Evolutionary conservation across 2,888 invertebrate genomes (phyloP), one percentile per base, ranked within the genome.

Genomic region (Fragum sueziense): DNA sequence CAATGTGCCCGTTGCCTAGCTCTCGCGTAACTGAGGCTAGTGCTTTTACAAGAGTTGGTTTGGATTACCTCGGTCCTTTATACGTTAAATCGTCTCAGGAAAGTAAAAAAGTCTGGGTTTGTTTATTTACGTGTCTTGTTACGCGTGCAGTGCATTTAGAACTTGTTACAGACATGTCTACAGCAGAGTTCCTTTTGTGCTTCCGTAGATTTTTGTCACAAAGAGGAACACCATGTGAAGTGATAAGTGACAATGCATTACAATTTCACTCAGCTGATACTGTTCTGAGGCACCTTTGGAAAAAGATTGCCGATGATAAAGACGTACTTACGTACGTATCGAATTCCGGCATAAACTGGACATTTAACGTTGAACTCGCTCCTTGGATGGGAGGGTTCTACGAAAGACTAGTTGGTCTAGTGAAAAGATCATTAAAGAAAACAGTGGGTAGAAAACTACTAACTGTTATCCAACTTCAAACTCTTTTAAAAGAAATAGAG

Each of bases 341-440:
- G 2, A 54, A 59, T 17, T 37, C 41, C 22, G 67, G 70, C 1
- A 76, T 70, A 22, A 73, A 54, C 9, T 80, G 76, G 72, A 33
- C 34, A 3, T 80, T 73, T 54, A 79, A 70, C 3, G 61, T 79
- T 25, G 71, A 82, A 51, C 62, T 74, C n/a, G 74, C 79, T 34
- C 79, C 72, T 20, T 82, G 79, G 74, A 77, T 74, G 67, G 80
- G 74, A 25, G 80, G 80, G 1, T 80, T 70, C 37, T 77, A 80
- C 41, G 80, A 77, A 61, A 59, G 80, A 37, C 71, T 80, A 31
- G 70, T 80, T 9, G 72, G 77, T 17, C n/a, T 77, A 17, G 74
- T 74, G 2, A 80, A 80, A 54, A 33, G 80, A 27, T 47, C n/a
- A 11, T 54, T 80, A n/a, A n/a, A 67, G 47, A 80, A 80, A 54